Evolutionary conservation across 2,797 vertebrate genomes (phyloP).

Genomic region (Aplochiton taeniatus): DNA sequence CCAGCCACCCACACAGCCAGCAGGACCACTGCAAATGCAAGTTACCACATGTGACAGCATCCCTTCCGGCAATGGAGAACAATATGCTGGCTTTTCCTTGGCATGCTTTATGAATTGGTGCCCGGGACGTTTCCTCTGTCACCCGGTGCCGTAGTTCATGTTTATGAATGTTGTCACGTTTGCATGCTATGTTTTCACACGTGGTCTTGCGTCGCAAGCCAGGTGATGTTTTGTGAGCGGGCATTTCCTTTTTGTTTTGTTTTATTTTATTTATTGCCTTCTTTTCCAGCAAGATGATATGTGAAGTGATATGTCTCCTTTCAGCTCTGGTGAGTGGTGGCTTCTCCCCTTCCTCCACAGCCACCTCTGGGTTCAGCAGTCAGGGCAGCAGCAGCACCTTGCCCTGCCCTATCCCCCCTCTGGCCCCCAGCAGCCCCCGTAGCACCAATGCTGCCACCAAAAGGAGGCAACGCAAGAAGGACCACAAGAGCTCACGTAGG

Average conservation of each 20-base stretch:
- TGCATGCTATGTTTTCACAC: conserved; percentile 8
- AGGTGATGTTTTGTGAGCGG: conserved; percentile 3
- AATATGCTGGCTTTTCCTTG: conserved; percentile 44
- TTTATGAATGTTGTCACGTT: neutral
- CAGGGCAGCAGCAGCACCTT: conserved; percentile 86
- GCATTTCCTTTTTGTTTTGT: neutral
- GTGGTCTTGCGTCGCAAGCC: conserved; percentile 15
- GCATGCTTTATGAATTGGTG: conserved; percentile 39
- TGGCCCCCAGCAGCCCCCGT: conserved; percentile 86
- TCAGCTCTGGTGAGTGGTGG: conserved; percentile 87
- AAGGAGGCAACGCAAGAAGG: conserved; percentile 87
- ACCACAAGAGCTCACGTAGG: conserved; percentile 94
- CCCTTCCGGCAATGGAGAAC: conserved; percentile 55
- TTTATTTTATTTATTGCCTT: neutral
- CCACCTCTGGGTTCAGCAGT: conserved; percentile 85
- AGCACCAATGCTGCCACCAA: conserved; percentile 73
- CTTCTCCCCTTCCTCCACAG: conserved; percentile 89
- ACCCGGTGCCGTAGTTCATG: neutral
- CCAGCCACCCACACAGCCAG: conserved; percentile 81
- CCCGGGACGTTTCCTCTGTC: conserved; percentile 2
- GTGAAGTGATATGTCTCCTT: conserved; percentile 34
- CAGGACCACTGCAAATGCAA: conserved; percentile 92
- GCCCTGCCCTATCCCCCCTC: conserved; percentile 76
- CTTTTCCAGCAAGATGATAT: neutral
- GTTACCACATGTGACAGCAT: conserved; percentile 65